Evolutionary conservation across 1,140 invertebrate species (phyloP).

Genomic region (Cherax destructor): DNA sequence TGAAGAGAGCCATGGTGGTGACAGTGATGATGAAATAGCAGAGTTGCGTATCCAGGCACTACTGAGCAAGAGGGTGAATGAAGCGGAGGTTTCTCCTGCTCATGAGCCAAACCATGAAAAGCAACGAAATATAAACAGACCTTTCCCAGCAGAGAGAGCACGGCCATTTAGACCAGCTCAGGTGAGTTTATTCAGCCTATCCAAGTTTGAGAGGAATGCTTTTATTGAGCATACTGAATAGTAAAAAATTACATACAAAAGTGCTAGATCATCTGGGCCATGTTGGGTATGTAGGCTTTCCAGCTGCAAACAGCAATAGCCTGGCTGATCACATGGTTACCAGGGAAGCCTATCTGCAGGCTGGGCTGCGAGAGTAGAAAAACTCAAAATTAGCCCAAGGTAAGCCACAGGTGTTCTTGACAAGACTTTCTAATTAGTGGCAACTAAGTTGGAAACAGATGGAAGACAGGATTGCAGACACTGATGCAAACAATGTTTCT

Average conservation of each 20-base stretch:
- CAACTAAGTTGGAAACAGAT: no score
- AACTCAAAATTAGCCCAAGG: no score
- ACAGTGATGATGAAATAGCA: conserved; percentile 62
- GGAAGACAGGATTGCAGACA: no score
- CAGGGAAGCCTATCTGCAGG: no score
- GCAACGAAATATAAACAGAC: conserved; percentile 31
- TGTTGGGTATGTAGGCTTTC: no score
- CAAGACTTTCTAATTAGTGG: no score
- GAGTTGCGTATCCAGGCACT: conserved; percentile 59
- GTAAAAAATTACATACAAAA: background rate
- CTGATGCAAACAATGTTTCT: no score
- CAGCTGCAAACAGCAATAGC: no score
- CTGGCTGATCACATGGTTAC: no score
- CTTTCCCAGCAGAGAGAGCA: conserved; percentile 8
- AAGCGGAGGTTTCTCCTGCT: conserved; percentile 55
- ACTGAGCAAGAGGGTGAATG: conserved; percentile 50
- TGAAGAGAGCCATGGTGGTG: conserved; percentile 53
- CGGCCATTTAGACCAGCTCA: conserved; percentile 6
- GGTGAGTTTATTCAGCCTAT: conserved; percentile 13
- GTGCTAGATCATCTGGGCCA: no score
- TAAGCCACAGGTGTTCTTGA: no score
- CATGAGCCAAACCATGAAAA: conserved; percentile 23
- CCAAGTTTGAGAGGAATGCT: background rate
- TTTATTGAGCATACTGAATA: background rate
- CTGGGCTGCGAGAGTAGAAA: no score